Conservation (phyloP, 2,113 vertebrate genomes). For the Chaenogobius annularis region DNA sequence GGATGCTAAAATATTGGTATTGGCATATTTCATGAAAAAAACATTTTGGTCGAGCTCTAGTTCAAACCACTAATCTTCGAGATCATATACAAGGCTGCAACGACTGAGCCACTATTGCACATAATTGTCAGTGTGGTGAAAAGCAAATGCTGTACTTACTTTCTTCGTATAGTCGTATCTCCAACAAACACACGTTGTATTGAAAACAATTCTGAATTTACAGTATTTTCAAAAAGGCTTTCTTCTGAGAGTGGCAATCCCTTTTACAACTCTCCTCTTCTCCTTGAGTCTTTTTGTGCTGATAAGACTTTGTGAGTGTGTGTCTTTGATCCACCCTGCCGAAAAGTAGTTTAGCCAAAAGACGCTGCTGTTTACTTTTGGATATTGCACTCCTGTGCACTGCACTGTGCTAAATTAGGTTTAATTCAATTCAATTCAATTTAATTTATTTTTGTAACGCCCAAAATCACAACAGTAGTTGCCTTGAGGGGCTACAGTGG, state of each 20-base stretch:
- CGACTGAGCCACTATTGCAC: too few species aligned
- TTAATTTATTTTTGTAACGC: too few species aligned
- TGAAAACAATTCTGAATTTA: constrained; percentile 64
- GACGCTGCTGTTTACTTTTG: constrained; percentile 70
- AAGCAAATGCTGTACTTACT: constrained; percentile 34
- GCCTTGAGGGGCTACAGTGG: too few species aligned
- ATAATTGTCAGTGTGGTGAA: constrained; percentile 37
- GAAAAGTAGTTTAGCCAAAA: constrained; percentile 70
- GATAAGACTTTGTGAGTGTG: constrained; percentile 74
- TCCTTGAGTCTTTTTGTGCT: constrained; percentile 64
- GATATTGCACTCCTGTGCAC: constrained; percentile 56
- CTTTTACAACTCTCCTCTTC: constrained; percentile 67
- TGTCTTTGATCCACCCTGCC: constrained; percentile 76
- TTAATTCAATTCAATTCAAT: too few species aligned
- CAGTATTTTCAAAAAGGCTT: constrained; percentile 53
- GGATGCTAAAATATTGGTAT: too few species aligned
- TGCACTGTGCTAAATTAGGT: constrained; percentile 43
- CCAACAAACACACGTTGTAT: constrained; percentile 75
- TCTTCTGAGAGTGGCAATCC: constrained; percentile 75
- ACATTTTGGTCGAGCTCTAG: too few species aligned
- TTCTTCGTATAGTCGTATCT: constrained; percentile 72
- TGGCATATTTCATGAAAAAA: too few species aligned
- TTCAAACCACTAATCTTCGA: too few species aligned
- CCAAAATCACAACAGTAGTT: too few species aligned
- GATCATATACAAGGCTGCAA: too few species aligned